phyloP scores from a whole-genome alignment of 64 coral and sea anemone species.

The Acropora tenuis region DNA sequence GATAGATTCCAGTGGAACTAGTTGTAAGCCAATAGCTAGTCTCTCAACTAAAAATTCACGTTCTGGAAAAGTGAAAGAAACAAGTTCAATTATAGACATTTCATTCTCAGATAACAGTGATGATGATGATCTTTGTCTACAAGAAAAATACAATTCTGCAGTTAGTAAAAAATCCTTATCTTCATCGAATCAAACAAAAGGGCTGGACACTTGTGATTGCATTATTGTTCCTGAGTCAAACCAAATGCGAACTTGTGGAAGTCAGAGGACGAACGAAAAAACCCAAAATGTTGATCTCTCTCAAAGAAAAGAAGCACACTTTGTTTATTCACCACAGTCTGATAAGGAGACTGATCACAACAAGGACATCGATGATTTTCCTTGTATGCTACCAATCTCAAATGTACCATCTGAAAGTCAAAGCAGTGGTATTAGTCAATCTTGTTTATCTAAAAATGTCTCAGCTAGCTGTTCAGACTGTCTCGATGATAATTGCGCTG shows the following conservation, averaged over 20 bases:
- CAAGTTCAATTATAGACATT: constrained; percentile 42
- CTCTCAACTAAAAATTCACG: background rate
- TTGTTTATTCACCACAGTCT: background rate
- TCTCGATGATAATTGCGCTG: background rate
- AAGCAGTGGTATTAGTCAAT: background rate
- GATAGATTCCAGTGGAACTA: background rate
- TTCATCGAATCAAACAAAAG: background rate
- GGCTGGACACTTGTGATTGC: background rate
- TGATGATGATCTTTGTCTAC: background rate
- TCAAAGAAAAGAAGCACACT: background rate
- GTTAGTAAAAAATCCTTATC: background rate
- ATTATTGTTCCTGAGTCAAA: background rate
- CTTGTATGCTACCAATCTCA: background rate
- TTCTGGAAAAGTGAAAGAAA: background rate
- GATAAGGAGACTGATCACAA: constrained; percentile 23
- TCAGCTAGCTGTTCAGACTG: constrained; percentile 1
- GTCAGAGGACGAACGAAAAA: background rate
- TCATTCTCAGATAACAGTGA: constrained; percentile 31
- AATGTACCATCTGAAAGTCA: background rate
- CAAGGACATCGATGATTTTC: constrained; percentile 30
- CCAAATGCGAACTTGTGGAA: too few relatives aligned
- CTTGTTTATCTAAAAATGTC: background rate
- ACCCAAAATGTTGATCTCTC: background rate
- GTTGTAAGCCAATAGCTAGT: background rate
- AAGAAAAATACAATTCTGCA: background rate